Evolutionary conservation across 2,797 vertebrate species (phyloP).

Genomic region (Pyrocephalus nanus): DNA sequence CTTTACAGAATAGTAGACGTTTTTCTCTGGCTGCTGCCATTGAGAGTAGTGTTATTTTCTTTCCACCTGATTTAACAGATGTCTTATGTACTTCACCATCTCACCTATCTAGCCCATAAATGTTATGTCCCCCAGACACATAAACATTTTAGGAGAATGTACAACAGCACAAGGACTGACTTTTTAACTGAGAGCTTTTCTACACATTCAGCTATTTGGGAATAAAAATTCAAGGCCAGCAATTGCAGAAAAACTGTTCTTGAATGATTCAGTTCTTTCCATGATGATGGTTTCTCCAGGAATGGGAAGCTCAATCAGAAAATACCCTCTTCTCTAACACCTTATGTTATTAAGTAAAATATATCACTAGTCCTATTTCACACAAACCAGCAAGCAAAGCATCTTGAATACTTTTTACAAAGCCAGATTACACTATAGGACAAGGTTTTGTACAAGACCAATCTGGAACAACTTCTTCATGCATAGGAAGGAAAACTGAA

Average conservation of each 20-base stretch:
- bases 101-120: neutral
- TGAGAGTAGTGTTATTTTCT: slow-evolving; percentile 32
- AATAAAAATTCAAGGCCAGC: slow-evolving; percentile 46
- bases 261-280: neutral
- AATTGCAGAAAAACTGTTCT: neutral
- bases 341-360: neutral
- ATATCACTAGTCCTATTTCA: neutral
- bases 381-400: neutral
- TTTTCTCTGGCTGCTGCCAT: neutral
- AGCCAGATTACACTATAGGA: neutral
- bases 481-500: neutral
- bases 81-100: slow-evolving; percentile 13
- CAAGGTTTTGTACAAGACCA: neutral
- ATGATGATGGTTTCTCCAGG: neutral
- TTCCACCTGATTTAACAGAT: slow-evolving; percentile 41
- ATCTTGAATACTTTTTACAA: neutral
- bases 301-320: neutral
- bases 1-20: neutral
- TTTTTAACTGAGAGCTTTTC: slow-evolving; percentile 26
- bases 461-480: neutral
- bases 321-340: neutral
- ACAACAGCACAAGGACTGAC: neutral
- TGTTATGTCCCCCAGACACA: slow-evolving; percentile 6
- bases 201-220: neutral
- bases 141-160: slow-evolving; percentile 30